Evolutionary conservation across 2,888 invertebrate species (phyloP).

Genomic region (Phlogophora meticulosa): DNA sequence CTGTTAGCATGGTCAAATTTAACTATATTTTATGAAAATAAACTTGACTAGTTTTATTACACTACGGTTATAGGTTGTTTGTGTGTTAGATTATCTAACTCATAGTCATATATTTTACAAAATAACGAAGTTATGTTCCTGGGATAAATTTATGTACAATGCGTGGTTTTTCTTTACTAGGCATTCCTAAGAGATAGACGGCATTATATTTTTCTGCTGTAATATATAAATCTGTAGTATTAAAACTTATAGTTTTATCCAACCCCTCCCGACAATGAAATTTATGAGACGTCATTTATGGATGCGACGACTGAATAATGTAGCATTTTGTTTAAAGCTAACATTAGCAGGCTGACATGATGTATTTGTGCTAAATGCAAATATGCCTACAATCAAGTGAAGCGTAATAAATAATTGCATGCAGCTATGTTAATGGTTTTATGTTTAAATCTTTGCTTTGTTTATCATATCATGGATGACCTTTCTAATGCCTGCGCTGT

Average conservation of each 20-base stretch:
- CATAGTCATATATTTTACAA: neutral
- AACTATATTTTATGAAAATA: neutral
- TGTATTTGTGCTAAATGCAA: slow-evolving; percentile 24
- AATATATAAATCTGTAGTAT: too few relatives aligned
- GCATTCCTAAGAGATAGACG: neutral
- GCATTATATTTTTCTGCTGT: neutral
- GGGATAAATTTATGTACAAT: too few relatives aligned
- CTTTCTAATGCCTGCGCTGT: slow-evolving; percentile 56
- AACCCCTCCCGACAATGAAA: too few relatives aligned
- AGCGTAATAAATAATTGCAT: slow-evolving; percentile 43
- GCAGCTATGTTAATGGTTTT: slow-evolving; percentile 41
- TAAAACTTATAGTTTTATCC: too few relatives aligned
- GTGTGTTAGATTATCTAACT: neutral
- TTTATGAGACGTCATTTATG: too few relatives aligned
- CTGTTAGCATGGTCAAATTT: neutral
- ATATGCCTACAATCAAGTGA: slow-evolving; percentile 33
- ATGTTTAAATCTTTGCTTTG: slow-evolving; percentile 37
- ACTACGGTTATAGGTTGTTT: neutral
- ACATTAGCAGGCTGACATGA: slow-evolving; percentile 3
- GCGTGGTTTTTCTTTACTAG: too few relatives aligned
- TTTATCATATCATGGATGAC: slow-evolving; percentile 56
- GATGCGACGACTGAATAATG: neutral
- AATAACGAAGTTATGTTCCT: too few relatives aligned
- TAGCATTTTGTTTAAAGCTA: slow-evolving; percentile 12
- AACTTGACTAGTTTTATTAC: neutral